Base-by-base conservation (phyloP, 2,113 vertebrate species). In the Pteruthius melanotis region DNA sequence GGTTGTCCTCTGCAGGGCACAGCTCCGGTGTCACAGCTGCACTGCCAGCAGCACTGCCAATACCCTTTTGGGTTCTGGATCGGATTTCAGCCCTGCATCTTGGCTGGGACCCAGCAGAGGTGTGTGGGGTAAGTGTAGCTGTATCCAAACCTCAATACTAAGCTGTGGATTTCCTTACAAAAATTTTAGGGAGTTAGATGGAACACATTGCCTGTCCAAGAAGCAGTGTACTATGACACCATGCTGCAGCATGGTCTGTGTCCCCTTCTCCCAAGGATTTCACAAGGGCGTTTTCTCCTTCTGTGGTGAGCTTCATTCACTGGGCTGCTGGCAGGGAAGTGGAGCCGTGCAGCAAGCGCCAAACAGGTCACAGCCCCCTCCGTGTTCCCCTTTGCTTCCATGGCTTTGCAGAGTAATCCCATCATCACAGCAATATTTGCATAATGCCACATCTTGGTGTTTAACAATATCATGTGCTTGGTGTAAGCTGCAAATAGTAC, bases 371-470 rank as follows among this genome's bases (percentile, higher is more conserved):
- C 39, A 27, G 40, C 39, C 21, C 65, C 65, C 49, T 90, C 22
- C 1, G 0, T 0, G 0, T 52, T 74, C 44, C 59, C 9, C 37
- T 64, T 33, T 3, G 4, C 37, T 37, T 71, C 64, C 7, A 2
- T 0, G 0, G 42, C 78, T 84, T 94, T 5, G 2, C 53, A 52
- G 45, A 49, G 33, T 8, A 35, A 40, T 76, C 5, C 0, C 35
- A 71, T 68, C 30, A 45, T 64, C 85, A 23, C 61, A 54, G 47
- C 88, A 72, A 35, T 60, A 16, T 82, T 84, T 81, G 39, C 68
- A 17, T 88, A 54, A 83, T 63, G 27, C 6, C 28, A 30, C 35
- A 54, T 47, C 12, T 87, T 4, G 1, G 14, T 75, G 35, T 76
- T 83, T 76, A 68, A 35, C 56, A 28, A 31, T 14, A 74, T 78